These are phyloP conservation scores for Hydra vulgaris DNA, from an alignment of 30 jellyfish, hydroid and myxozoan species.

Conservation along the genomic window DNA sequence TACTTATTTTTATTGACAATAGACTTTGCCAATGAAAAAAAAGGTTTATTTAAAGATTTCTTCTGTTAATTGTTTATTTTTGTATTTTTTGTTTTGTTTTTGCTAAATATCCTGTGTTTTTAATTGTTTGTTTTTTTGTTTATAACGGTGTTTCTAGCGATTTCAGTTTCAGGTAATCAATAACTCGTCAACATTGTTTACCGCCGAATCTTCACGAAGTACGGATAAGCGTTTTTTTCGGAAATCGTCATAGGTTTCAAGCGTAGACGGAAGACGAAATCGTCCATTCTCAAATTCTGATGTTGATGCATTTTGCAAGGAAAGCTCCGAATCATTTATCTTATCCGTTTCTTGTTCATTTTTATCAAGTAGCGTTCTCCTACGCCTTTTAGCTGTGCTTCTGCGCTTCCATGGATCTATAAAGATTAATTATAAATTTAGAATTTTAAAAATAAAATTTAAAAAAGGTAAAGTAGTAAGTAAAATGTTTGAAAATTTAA, in stretches of 20 bases:
- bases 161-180: background rate
- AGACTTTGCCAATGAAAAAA: too few species aligned
- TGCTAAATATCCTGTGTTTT: too few species aligned
- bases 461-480: too few species aligned
- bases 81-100: too few species aligned
- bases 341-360: background rate
- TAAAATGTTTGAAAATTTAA: too few species aligned
- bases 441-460: too few species aligned
- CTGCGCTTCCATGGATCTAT: constrained; percentile 19
- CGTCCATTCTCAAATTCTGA: background rate
- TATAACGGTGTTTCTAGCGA: background rate
- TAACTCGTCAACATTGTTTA: background rate
- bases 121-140: too few species aligned
- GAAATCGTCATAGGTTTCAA: constrained; percentile 13
- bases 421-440: background rate
- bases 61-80: too few species aligned
- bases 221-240: background rate
- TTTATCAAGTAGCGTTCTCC: background rate
- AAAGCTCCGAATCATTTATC: background rate
- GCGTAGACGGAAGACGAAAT: constrained; percentile 2
- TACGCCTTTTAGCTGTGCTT: background rate
- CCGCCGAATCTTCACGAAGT: background rate
- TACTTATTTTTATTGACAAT: too few species aligned
- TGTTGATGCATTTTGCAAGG: background rate
- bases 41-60: too few species aligned